Base-by-base conservation (phyloP, 2,797 vertebrate genomes). In the Micropoecilia bifurca region DNA sequence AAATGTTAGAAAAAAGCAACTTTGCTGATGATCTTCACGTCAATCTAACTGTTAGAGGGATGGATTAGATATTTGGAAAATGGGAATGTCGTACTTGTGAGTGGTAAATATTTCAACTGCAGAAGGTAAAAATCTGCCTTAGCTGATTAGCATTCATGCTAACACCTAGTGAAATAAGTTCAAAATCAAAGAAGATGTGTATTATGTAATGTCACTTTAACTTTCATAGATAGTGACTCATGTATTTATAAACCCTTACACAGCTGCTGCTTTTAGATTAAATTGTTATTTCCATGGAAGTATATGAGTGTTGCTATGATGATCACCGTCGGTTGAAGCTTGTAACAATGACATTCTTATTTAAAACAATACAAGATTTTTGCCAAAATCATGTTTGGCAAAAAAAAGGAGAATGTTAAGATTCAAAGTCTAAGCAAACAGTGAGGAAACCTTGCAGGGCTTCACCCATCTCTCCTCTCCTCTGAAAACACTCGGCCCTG, bases 401-500 rank as follows among this genome's bases (percentile, higher is more conserved):
- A 41, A 53, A 53, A 53, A 53, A 53, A 25, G 48, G 3, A 6
- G 25, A 50, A 18, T 12, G 9, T 12, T 45, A 2, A 45, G 43
- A 12, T 18, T 48, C 18, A 20, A 50, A 9, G 48, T 50, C 48
- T 25, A 22, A 22, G 48, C 20, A 22, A 47, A 47, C 46, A 9
- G 9, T 57, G n/a, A 57, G 55, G 14, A 61, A 61, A 22, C 36
- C 36, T 41, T 20, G 63, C 36, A 41, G 63, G 18, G 25, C 8
- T 28, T n/a, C 43, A 41, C 1, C 0, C 59, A 6, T 81, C 71
- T 28, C 75, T 74, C 66, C 1, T 61, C 7, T 16, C 36, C 36
- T 41, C 39, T 41, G 6, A 77, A 72, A 87, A 14, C 75, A 73
- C 82, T 85, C 57, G 7, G 48, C 50, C n/a, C 43, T 6, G 45